These are phyloP conservation scores for Ceriagrion tenellum DNA, from an alignment of 2,888 invertebrate species.

Conservation along the genomic window DNA sequence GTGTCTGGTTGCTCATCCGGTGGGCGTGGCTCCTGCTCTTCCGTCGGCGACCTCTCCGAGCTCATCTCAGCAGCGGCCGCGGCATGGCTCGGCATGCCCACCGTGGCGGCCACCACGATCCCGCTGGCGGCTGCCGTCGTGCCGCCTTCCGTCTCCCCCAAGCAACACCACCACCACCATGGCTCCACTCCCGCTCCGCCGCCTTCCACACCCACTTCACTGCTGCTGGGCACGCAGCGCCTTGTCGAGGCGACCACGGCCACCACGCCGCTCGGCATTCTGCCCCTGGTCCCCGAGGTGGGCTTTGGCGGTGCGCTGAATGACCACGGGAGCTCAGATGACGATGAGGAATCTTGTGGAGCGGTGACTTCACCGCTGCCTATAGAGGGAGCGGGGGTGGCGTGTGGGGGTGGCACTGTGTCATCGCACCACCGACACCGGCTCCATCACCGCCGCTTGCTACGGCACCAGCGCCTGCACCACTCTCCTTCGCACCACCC, in stretches of 20 bases:
- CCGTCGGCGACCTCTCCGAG: conserved; percentile 56
- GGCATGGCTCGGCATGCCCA: conserved; percentile 60
- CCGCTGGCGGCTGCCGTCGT: conserved; percentile 35
- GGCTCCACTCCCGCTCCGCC: not conserved
- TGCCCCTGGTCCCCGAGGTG: not conserved
- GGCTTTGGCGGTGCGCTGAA: not conserved
- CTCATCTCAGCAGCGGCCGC: conserved; percentile 58
- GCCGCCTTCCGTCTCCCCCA: not conserved
- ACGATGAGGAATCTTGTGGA: not conserved
- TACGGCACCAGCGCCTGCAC: conserved; percentile 49
- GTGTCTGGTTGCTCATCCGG: conserved; percentile 63
- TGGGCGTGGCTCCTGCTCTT: conserved; percentile 56
- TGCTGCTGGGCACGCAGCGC: conserved; percentile 46
- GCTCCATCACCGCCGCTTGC: conserved; percentile 55
- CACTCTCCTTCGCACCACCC: conserved; percentile 44
- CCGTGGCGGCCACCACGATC: conserved; percentile 52
- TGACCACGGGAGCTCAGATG: not conserved
- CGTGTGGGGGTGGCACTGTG: not conserved
- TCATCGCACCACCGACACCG: conserved; percentile 51
- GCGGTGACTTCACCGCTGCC: not conserved
- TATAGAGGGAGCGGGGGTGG: not conserved
- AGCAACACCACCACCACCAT: not conserved
- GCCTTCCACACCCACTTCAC: conserved; percentile 48
- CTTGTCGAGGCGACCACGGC: conserved; percentile 54
- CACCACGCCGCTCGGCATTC: conserved; percentile 50